Percentiles rank a stretch among this genome's conserved stretches.
phyloP scores from a whole-genome alignment of 2,888 invertebrate species.

The Caenorhabditis sinica region DNA sequence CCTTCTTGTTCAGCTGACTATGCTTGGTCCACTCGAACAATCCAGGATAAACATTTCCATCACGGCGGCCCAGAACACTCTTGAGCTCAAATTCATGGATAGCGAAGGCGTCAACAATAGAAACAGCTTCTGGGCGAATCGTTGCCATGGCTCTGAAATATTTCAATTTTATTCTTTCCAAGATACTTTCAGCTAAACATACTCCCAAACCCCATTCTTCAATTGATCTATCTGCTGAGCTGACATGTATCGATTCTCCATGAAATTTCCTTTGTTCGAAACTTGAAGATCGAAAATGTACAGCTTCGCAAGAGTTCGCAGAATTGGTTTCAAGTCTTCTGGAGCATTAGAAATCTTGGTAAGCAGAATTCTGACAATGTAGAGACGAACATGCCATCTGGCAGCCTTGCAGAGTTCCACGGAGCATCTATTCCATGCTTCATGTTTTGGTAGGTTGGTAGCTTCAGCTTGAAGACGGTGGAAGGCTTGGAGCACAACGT shows the following conservation, averaged over 20 bases:
- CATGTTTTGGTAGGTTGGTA: slow-evolving; percentile 87
- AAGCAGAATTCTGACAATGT: slow-evolving; percentile 89
- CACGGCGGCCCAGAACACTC: slow-evolving; percentile 83
- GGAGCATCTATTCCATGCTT: slow-evolving; percentile 93
- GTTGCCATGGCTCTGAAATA: slow-evolving; percentile 85
- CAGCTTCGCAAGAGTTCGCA: slow-evolving; percentile 67
- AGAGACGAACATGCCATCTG: slow-evolving; percentile 92
- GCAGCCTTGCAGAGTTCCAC: slow-evolving; percentile 91
- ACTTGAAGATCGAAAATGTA: slow-evolving; percentile 70
- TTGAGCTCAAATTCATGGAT: slow-evolving; percentile 84
- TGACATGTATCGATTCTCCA: slow-evolving; percentile 76
- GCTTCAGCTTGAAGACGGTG: slow-evolving; percentile 61
- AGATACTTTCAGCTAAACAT: not conserved
- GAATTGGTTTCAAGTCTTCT: slow-evolving; percentile 48
- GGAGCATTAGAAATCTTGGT: slow-evolving; percentile 85
- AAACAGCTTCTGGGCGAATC: slow-evolving; percentile 92
- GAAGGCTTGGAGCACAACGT: slow-evolving; percentile 70
- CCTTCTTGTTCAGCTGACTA: slow-evolving; percentile 59
- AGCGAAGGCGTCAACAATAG: slow-evolving; percentile 94
- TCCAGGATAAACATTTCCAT: slow-evolving; percentile 83
- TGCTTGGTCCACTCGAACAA: slow-evolving; percentile 81
- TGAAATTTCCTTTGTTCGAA: slow-evolving; percentile 58
- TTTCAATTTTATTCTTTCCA: not conserved
- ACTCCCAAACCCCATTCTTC: slow-evolving; percentile 69
- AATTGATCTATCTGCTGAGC: slow-evolving; percentile 72